Evolutionary conservation across 2,888 invertebrate species (phyloP).

Genomic region (Tetragonula carbonaria): DNA sequence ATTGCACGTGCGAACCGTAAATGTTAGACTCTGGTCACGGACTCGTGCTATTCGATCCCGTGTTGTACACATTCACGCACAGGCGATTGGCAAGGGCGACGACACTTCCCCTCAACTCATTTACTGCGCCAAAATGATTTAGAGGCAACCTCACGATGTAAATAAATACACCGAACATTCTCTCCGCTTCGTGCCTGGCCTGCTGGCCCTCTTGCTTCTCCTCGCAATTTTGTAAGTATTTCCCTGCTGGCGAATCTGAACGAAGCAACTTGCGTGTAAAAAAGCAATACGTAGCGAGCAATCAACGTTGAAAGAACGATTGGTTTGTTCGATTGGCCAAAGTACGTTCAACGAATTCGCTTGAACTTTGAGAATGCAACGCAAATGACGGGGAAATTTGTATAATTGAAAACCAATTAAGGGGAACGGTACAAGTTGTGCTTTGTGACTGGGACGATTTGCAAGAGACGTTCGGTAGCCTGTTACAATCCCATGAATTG

Average conservation of each 20-base stretch:
- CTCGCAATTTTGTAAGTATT: no score
- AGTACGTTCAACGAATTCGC: background rate
- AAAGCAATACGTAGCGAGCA: no score
- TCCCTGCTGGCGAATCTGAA: no score
- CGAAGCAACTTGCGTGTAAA: no score
- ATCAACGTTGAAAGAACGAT: no score
- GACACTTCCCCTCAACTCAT: constrained; percentile 53
- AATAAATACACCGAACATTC: constrained; percentile 24
- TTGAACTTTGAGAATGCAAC: background rate
- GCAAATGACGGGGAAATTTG: background rate
- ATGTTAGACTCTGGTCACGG: constrained; percentile 38
- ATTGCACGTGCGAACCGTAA: constrained; percentile 23
- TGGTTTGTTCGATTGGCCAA: background rate
- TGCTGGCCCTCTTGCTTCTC: no score
- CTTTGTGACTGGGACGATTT: background rate
- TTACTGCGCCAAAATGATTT: constrained; percentile 54
- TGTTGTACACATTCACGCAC: constrained; percentile 12
- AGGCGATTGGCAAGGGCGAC: constrained; percentile 48
- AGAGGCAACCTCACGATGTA: constrained; percentile 47
- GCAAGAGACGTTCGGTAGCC: background rate
- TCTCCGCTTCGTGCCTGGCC: no score
- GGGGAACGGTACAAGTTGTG: background rate
- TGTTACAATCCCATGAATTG: background rate
- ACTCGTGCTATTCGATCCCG: constrained; percentile 42
- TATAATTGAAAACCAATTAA: constrained; percentile 20